Evolutionary conservation across 2,888 invertebrate species (phyloP), one percentile per base, ranked within the genome.

Genomic region (Pandemis cinnamomeana): DNA sequence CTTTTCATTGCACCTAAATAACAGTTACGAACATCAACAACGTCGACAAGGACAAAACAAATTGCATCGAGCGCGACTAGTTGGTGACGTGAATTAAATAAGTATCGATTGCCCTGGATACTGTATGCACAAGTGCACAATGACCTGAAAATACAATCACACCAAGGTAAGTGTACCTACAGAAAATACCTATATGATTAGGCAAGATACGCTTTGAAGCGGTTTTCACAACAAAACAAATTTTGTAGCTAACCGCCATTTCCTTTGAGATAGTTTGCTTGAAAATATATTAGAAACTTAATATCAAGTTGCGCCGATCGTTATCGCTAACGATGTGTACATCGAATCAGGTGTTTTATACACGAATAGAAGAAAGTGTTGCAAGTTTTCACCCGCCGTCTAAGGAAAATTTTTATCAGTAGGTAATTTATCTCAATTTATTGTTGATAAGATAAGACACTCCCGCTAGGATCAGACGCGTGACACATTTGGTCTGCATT

Each of bases 381-480:
- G 84, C 78, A 87, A 88, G 77, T 80, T 82, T 82, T 78, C 80
- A 77, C 77, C 70, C 77, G 78, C 75, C 69, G 75, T 77, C 77
- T 75, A 81, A 86, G 92, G 91, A 93, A 93, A 86, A 77, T 91
- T 92, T 91, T 87, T 85, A 89, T 89, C 86, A 80, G 77, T 67
- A 42, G 41, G 44, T 80, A 80, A 80, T 82, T 85, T 91, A 91
- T 91, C 89, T 87, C 67, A 79, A 82, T 84, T 85, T 77, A 80
- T 71, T 71, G n/a, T 77, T 87, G 91, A 91, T 91, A 91, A 93
- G 92, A 93, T 92, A 92, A 87, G 85, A 86, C 86, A 87, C 84
- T 86, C 81, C 82, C 79, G 80, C 81, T 80, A 80, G 75, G 82
- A 80, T 79, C 77, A 85, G 83, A 89, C 85, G 89, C 85, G 89